phyloP scores from a whole-genome alignment of 2,113 vertebrate species.

The Pollachius pollachius region DNA sequence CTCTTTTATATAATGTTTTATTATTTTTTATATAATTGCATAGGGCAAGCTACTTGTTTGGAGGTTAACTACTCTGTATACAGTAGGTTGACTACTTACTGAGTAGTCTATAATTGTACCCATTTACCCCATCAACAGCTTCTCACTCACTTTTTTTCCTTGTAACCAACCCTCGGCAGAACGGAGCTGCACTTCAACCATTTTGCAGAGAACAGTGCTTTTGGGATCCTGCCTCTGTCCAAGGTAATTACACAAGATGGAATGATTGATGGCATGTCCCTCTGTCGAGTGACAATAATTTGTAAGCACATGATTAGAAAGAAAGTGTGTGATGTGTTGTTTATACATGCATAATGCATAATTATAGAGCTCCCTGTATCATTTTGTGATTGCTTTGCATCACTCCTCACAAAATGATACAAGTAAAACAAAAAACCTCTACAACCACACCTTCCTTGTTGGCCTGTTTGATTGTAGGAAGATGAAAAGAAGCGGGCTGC shows the following conservation, averaged over 20 bases:
- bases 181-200: constrained; percentile 97
- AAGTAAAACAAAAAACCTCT: background rate
- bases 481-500: constrained; percentile 93
- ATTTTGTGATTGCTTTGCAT: background rate
- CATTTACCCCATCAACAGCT: background rate
- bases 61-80: too few species aligned
- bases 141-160: background rate
- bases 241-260: constrained; percentile 75
- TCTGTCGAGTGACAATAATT: background rate
- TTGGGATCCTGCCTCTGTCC: constrained; percentile 82
- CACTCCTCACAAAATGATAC: too few species aligned
- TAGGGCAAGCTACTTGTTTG: too few species aligned
- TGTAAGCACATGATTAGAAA: background rate
- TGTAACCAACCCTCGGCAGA: constrained; percentile 61
- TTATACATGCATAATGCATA: background rate
- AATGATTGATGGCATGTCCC: background rate
- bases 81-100: too few species aligned
- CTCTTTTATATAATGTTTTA: too few species aligned
- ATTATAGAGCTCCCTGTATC: background rate
- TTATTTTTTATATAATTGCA: too few species aligned
- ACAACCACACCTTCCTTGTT: constrained; percentile 7
- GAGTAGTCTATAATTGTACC: too few species aligned
- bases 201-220: constrained; percentile 88
- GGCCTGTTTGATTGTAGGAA: constrained; percentile 55
- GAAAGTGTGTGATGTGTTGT: background rate